Evolutionary conservation across 2,888 invertebrate species (phyloP).

Genomic region (Phlogophora meticulosa): DNA sequence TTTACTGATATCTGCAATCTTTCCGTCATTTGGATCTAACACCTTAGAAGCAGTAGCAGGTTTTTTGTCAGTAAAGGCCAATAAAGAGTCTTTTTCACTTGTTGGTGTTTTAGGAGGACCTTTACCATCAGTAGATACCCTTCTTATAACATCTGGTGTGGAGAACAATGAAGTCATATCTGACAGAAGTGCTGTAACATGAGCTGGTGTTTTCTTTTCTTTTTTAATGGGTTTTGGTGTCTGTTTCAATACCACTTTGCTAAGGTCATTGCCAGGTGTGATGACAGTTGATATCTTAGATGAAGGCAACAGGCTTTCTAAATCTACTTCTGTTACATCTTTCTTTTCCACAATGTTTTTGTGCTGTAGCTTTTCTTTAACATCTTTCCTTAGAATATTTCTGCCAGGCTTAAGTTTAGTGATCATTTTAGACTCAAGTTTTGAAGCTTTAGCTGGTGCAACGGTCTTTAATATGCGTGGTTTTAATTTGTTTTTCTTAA

Average conservation of each 20-base stretch:
- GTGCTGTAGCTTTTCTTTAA: constrained; percentile 81
- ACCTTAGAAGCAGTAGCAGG: constrained; percentile 57
- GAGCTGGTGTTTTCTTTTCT: constrained; percentile 92
- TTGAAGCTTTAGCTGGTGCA: constrained; percentile 73
- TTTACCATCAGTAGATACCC: constrained; percentile 91
- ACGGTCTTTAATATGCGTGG: constrained; percentile 83
- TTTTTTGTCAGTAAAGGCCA: constrained; percentile 70
- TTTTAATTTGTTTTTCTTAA: constrained; percentile 81
- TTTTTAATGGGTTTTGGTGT: constrained; percentile 81
- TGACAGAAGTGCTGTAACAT: constrained; percentile 88
- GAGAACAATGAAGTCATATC: constrained; percentile 94
- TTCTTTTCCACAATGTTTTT: constrained; percentile 80
- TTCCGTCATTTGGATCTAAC: constrained; percentile 64
- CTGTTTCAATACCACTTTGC: constrained; percentile 87
- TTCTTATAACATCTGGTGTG: constrained; percentile 94
- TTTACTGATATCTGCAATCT: constrained; percentile 64
- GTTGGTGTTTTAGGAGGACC: constrained; percentile 80
- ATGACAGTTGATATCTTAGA: constrained; percentile 70
- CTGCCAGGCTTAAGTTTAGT: constrained; percentile 80
- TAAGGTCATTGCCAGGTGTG: constrained; percentile 70
- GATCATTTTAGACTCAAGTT: constrained; percentile 79
- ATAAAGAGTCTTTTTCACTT: constrained; percentile 83
- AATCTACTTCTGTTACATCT: constrained; percentile 71
- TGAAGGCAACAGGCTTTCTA: constrained; percentile 75
- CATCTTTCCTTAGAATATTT: constrained; percentile 78